Conservation (phyloP, 2,888 invertebrate species). For the Urechis unicinctus region DNA sequence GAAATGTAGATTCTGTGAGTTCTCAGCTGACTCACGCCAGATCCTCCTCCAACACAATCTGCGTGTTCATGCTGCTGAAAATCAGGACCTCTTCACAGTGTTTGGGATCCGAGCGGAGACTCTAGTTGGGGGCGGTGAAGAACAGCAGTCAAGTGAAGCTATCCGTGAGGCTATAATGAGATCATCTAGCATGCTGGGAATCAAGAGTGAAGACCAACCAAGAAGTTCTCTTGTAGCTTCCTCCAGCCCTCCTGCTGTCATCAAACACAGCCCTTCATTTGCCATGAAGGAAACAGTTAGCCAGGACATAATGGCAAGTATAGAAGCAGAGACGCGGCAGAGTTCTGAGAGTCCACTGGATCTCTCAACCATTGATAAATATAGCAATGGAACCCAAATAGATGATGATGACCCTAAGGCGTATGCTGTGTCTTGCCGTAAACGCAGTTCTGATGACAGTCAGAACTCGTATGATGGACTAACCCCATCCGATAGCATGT, state of each 20-base stretch:
- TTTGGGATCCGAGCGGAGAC: slow-evolving; percentile 41
- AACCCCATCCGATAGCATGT: neutral
- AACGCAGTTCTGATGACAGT: slow-evolving; percentile 5
- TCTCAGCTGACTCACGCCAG: slow-evolving; percentile 37
- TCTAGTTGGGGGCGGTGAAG: neutral
- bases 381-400: neutral
- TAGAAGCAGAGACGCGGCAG: neutral
- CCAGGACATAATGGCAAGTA: slow-evolving; percentile 2
- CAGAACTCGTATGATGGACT: neutral
- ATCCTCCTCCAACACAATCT: slow-evolving; percentile 48
- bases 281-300: neutral
- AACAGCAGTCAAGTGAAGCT: neutral
- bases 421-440: neutral
- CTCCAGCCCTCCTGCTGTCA: neutral
- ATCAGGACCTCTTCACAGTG: slow-evolving; percentile 41
- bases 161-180: neutral
- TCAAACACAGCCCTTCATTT: no score
- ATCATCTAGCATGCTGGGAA: no score
- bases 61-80: slow-evolving; percentile 47
- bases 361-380: slow-evolving; percentile 28
- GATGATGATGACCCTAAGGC: neutral
- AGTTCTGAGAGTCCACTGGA: slow-evolving; percentile 32
- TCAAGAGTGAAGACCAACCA: neutral
- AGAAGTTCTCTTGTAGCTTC: neutral
- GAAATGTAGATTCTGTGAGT: slow-evolving; percentile 51